Base-by-base conservation (phyloP, 1,140 invertebrate species). In the Drosophila athabasca region DNA sequence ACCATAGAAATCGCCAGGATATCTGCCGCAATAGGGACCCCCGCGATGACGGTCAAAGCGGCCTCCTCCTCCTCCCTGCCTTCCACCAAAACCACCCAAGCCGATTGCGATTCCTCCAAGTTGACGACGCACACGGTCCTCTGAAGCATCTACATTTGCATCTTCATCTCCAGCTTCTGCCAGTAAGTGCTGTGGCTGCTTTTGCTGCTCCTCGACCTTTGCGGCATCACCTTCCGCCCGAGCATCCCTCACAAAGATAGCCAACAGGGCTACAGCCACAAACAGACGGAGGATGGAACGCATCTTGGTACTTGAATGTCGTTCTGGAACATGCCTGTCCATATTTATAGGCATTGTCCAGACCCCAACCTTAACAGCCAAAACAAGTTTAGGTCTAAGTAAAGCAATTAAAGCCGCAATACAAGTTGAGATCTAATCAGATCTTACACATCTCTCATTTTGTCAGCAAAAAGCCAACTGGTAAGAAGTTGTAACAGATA, bases 71-170 rank as follows among this genome's bases (percentile, higher is more conserved):
- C 48, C 15, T 7, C 22, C 26, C 0, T 8, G 49, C 6, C 68
- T 39, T 8, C 8, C 55, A 22, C 29, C 60, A 35, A 57, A 66
- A 6, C n/a, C 31, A 31, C 69, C 70, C 29, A 39, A 19, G 0
- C 57, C 65, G 15, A 39, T 29, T 22, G 50, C 51, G 26, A 51
- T 54, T 11, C 39, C 41, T 41, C 54, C 68, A 24, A 82, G 46
- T 17, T 82, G 73, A 22, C 78, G 58, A 13, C 72, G 65, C 29
- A 76, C 79, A 41, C 72, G 48, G 13, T 71, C 52, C 5, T 15
- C 24, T 31, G 48, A 17, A 7, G 43, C 60, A 15, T 71, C 26
- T 9, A 49, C 60, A 15, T 71, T 22, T 9, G 46, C 60, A 15
- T 72, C 41, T 2, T 7, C 13, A 8, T 45, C 26, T 7, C 50